A percentile compares a stretch with the other conserved stretches of the same genome.
Conservation (phyloP, 2,113 vertebrate species). For the Xiphophorus maculatus region DNA sequence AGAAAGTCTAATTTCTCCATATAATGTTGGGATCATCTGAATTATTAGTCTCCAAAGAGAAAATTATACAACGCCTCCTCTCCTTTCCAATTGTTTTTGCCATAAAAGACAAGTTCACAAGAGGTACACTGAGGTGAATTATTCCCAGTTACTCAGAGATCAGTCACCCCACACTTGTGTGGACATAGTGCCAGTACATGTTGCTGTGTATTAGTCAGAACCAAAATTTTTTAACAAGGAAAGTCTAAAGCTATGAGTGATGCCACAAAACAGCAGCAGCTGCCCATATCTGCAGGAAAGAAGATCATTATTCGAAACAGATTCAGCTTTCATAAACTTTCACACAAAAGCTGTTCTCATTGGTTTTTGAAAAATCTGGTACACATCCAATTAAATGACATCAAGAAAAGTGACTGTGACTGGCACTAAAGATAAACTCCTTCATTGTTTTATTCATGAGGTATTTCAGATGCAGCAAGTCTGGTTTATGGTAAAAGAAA, state of each 20-base stretch:
- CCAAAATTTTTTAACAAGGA: slow-evolving; percentile 29
- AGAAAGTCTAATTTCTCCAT: slow-evolving; percentile 36
- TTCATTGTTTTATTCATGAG: background rate
- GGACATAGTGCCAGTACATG: slow-evolving; percentile 25
- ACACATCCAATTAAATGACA: slow-evolving; percentile 26
- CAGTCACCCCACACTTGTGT: slow-evolving; percentile 46
- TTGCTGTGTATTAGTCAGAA: slow-evolving; percentile 38
- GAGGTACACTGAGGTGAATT: slow-evolving; percentile 46
- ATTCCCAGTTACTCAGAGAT: slow-evolving; percentile 52
- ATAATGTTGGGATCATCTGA: slow-evolving; percentile 44
- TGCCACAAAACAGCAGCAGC: slow-evolving; percentile 43
- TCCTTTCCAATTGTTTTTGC: slow-evolving; percentile 43
- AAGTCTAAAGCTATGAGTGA: slow-evolving; percentile 56
- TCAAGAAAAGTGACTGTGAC: slow-evolving; percentile 7
- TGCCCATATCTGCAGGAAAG: slow-evolving; percentile 22
- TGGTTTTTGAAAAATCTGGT: slow-evolving; percentile 11
- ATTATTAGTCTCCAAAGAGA: slow-evolving; percentile 35
- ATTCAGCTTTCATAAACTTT: slow-evolving; percentile 20
- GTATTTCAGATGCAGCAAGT: background rate
- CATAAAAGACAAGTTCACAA: slow-evolving; percentile 42
- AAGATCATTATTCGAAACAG: slow-evolving; percentile 48
- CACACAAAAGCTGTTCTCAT: background rate
- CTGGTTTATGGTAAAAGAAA: background rate
- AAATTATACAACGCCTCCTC: slow-evolving; percentile 43
- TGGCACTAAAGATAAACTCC: background rate